Evolutionary conservation across 2,888 invertebrate genomes (phyloP), one percentile per base, ranked within the genome.

Genomic region (Phanerotoma sp.): DNA sequence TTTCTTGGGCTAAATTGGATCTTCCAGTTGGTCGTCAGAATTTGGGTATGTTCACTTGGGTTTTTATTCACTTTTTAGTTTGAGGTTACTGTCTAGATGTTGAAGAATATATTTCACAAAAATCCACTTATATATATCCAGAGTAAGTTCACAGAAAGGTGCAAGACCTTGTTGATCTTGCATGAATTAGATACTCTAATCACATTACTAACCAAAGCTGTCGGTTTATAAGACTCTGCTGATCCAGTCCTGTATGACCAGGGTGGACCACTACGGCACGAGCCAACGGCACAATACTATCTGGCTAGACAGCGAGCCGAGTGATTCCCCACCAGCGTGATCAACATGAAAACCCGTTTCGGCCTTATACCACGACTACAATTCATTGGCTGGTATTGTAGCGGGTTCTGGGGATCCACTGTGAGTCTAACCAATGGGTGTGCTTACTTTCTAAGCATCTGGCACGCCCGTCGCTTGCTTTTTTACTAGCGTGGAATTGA

Each of bases 211-310:
- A 11, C 22, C 20, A 18, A 42, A 41, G 42, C 30, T 38, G 44
- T 25, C 32, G 51, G n/a, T n/a, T 53, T 30, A 45, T 33, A 47
- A 55, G 57, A 61, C 58, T 62, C 54, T 57, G 57, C 49, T 65
- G 65, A 64, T 65, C 66, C 66, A 64, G 64, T 63, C 60, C 55
- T 67, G 66, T 68, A 62, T 64, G 65, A 62, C 62, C 67, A 65
- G 68, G 64, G 51, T 63, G 67, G 65, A 69, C 69, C 70, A 71
- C 67, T 67, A 68, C 73, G 73, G 68, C 73, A 71, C 73, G 75
- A 72, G 72, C 71, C 77, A 75, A 77, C 77, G 76, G 75, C 77
- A 73, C 75, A 72, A 66, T 70, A 75, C 77, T 76, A 77, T 77
- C 77, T 77, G 76, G 64, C 67, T 58, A 57, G 63, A 66, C 66